Base-by-base conservation (phyloP, 2,113 vertebrate species). In the Nanorana parkeri region DNA sequence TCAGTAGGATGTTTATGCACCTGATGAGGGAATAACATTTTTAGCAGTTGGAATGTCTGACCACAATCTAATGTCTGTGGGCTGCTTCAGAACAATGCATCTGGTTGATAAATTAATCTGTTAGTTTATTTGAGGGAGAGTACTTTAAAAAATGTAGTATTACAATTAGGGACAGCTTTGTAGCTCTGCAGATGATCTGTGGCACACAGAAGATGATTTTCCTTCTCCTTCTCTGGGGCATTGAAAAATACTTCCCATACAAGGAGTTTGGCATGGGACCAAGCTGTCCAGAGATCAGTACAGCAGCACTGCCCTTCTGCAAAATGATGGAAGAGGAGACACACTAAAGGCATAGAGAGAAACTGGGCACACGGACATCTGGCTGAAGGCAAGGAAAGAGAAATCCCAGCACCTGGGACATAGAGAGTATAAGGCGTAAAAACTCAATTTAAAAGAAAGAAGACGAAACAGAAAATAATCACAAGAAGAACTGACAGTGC, bases 201-300 rank as follows among this genome's bases (percentile, higher is more conserved):
- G 54, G 84, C 11, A 52, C 77, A 83, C 52, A 52, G 78, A 79
- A 71, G 84, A 86, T 74, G 23, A 26, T 68, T 66, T 56, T 74
- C 69, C 55, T 55, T 61, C 36, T 81, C 66, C 52, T 74, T 83
- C 89, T n/a, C n/a, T 85, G 15, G 85, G 73, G 21, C 21, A 79
- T 84, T 85, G 81, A 56, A 79, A 71, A 84, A 84, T 19, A 84
- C 84, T 79, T 91, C 85, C 92, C 92, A 91, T 93, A 93, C 91
- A 95, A 92, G 93, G 94, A 87, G 86, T 66, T 89, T 67, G 91
- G 89, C 87, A 24, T 85, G 69, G 79, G 80, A 73, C 74, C 80
- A 68, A 77, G 63, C n/a, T 66, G 51, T 28, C 66, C 65, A 65
- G 67, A 65, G 67, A 54, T 66, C 54, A 83, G 68, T 16, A 71